Base-by-base conservation (phyloP, 2,113 vertebrate species). In the Peromyscus leucopus region DNA sequence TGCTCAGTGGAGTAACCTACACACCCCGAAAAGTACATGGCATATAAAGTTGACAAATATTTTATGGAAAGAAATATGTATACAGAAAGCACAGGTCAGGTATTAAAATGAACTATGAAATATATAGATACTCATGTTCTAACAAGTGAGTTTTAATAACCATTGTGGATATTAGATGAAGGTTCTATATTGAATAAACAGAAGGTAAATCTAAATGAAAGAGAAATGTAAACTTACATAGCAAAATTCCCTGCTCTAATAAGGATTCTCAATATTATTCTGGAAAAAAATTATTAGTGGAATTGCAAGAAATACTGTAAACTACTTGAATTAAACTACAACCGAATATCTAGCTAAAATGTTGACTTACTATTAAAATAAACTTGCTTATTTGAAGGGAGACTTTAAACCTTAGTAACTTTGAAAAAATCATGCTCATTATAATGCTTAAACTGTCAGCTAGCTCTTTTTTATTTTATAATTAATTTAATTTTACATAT, bases 391-490 rank as follows among this genome's bases (percentile, higher is more conserved):
- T 95, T 95, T 85, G 76, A 95, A 95, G 1, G 22, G 1, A 16
- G 28, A 46, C 3, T 42, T 87, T 69, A 82, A n/a, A 89, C 59
- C 22, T 90, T 95, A 86, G 7, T 17, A 55, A 16, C 0, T 26
- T 88, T 95, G 26, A 85, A 89, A 48, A 96, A 96, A 42, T 74
- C 78, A 65, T 59, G 1, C n/a, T 93, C 84, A 97, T 97, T 93
- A 94, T 96, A 96, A 85, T 97, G 48, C 71, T 96, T 78, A 90
- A 97, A 95, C 80, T 95, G 55, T 86, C 90, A 95, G 3, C 42
- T 95, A 26, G 7, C 84, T 92, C 72, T 93, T 87, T 6, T 48
- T 48, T 48, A 48, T 48, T 48, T 48, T 48, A 7, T 48, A 48
- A 48, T 48, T 7, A 48, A 48, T 48, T 48, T 48, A 48, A 48